Percentiles rank a stretch among this genome's conserved stretches.
These are phyloP conservation scores for Glaucidium brasilianum DNA, from an alignment of 2,113 vertebrate genomes.

Conservation along the genomic window DNA sequence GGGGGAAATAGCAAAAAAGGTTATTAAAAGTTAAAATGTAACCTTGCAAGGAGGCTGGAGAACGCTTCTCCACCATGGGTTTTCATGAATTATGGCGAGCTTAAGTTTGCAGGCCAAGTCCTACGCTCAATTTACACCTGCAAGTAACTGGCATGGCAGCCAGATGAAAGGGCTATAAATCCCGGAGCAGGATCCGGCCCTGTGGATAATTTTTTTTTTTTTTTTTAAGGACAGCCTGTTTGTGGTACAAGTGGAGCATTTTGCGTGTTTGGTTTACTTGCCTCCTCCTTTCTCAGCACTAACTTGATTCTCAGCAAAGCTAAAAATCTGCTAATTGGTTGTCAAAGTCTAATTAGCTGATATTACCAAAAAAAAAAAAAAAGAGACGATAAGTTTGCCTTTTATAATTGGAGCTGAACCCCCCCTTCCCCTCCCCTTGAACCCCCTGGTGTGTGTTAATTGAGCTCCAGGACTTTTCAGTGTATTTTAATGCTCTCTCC, in stretches of 20 bases:
- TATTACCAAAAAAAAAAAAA: constrained; percentile 8
- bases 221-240: background rate
- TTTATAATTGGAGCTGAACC: constrained; percentile 51
- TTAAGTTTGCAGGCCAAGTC: constrained; percentile 40
- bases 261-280: constrained; percentile 24
- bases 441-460: constrained; percentile 59
- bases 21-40: constrained; percentile 65
- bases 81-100: constrained; percentile 33
- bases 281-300: constrained; percentile 9
- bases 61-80: background rate
- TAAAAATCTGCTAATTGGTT: constrained; percentile 64
- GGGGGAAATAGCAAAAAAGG: background rate
- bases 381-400: constrained; percentile 16
- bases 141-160: background rate
- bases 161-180: constrained; percentile 22
- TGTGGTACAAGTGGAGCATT: constrained; percentile 7
- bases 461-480: constrained; percentile 50
- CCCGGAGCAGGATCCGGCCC: background rate
- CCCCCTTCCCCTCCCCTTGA: background rate
- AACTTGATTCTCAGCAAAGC: constrained; percentile 47
- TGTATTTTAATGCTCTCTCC: constrained; percentile 48
- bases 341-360: constrained; percentile 66
- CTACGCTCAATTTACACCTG: constrained; percentile 13
- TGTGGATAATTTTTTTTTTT: background rate
- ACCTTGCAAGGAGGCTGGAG: constrained; percentile 54